Base-by-base conservation (phyloP, 92 coral and sea anemone species). In the Heteractis magnifica region DNA sequence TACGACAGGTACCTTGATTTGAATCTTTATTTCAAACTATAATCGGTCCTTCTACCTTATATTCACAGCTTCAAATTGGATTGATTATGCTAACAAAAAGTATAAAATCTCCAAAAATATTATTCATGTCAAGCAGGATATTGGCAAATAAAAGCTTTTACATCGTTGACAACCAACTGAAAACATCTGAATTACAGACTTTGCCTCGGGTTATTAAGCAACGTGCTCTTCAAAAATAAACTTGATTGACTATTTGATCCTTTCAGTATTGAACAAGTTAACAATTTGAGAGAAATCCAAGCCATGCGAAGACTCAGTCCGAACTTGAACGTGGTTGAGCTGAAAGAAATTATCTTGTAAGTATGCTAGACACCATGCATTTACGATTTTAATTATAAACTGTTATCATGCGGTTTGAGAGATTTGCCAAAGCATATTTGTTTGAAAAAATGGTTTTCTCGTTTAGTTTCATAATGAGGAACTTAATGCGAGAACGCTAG, bases 231-330 rank as follows among this genome's bases (percentile, higher is more conserved):
- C 0, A 51, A 34, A 81, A 49, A 15, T 65, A 59, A 23, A 34
- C 70, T 14, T 52, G 84, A 74, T 68, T 64, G 15, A 52, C 13
- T 73, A 10, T 72, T 52, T 78, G 81, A 55, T 77, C 78, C 50
- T 75, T 59, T 18, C 60, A 96, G 99, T 60, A 87, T 96, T 75
- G 99, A 96, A 65, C 99, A 96, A 89, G 99, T 96, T 75, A 96
- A 96, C 64, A 96, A 94, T 64, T 75, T 96, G 21, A 85, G 99
- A 77, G 99, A 96, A 83, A 88, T 96, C 48, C 99, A 96, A 77
- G 99, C 99, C 1, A 96, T 96, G 99, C 79, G 97, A 62, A 91
- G 99, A 16, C 75, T 96, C 16, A 94, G 92, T 44, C 99, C 99
- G n/a, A 98, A 96, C 85, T 90, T 94, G 50, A 92, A 96, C 82